Evolutionary conservation across 2,113 vertebrate species (phyloP), one percentile per base, ranked within the genome.

Genomic region (Colius striatus): DNA sequence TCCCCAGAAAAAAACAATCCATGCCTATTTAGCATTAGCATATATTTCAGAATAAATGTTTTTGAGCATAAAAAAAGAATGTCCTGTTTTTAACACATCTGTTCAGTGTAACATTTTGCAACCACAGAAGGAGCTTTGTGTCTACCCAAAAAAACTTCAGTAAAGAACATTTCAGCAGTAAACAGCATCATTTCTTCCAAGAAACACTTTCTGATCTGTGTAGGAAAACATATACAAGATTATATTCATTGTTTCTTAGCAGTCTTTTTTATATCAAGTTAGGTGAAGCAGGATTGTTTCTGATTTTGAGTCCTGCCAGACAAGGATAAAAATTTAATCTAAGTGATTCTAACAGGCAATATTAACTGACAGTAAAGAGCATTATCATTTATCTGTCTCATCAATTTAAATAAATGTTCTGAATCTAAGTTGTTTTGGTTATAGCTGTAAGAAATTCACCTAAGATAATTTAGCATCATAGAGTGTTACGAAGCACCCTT

Each of bases 1-100:
- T 6, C 4, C 7, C 2, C 23, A 19, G 25, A 21, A 54, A 22
- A 47, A 17, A 45, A 1, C 13, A 66, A n/a, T 0, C 2, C 27
- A 43, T 7, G 53, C 4, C 6, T 80, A 11, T 51, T 58, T 55
- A 51, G 29, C 3, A 16, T 61, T 13, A 34, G 6, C 3, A 70
- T 13, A 17, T 12, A 29, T 17, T 50, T 60, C 3, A 1, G 50
- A 62, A 51, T 41, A 36, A 41, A 13, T 48, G 26, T 4, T 32
- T 80, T 54, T 43, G 29, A 43, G 8, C 11, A 47, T 2, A 36
- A 30, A 41, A 41, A 41, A 41, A 41, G 38, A 20, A 15, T 1
- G n/a, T 4, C 7, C 6, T 27, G 10, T 13, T 51, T 73, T 36
- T 78, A 43, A 50, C 0, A 1, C 19, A 54, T 45, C 21, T 30